These are phyloP conservation scores for Scaptomyza polygonia DNA, from an alignment of 2,888 invertebrate genomes.

Conservation along the genomic window DNA sequence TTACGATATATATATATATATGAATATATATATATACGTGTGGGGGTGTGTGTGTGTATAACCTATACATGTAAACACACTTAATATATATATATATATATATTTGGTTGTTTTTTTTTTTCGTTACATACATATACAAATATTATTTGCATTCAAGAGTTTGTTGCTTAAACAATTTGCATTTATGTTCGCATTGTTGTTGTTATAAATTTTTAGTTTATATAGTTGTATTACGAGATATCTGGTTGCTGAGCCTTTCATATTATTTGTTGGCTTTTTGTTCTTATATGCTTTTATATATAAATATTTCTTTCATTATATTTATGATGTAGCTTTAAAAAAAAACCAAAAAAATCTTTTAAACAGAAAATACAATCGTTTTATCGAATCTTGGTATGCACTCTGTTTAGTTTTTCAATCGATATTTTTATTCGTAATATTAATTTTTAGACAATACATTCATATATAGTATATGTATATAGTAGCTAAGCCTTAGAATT, in stretches of 20 bases:
- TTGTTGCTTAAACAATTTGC: constrained; percentile 45
- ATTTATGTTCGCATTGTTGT: constrained; percentile 23
- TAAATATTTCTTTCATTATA: constrained; percentile 27
- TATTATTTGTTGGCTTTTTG: constrained; percentile 1
- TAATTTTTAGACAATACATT: constrained; percentile 54
- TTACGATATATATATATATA: constrained; percentile 15
- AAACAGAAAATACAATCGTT: constrained; percentile 35
- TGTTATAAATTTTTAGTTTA: constrained; percentile 26
- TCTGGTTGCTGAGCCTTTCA: constrained; percentile 33
- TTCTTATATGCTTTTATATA: constrained; percentile 32
- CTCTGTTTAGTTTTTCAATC: constrained; percentile 16
- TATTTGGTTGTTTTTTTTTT: constrained; percentile 7
- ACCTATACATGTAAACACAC: constrained; percentile 23
- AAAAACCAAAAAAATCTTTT: constrained; percentile 16
- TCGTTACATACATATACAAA: constrained; percentile 29
- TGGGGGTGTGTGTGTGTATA: constrained; percentile 18
- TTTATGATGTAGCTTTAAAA: constrained; percentile 42
- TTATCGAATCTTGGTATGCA: constrained; percentile 27
- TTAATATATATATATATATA: constrained; percentile 5
- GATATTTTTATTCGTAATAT: constrained; percentile 10
- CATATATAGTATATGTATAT: constrained; percentile 52
- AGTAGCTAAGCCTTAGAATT: constrained; percentile 64
- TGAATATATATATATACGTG: constrained; percentile 21
- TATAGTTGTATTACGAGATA: constrained; percentile 36
- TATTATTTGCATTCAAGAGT: constrained; percentile 8